Base-by-base conservation (phyloP, 1,140 invertebrate genomes). In the Macrocentrus cingulum region DNA sequence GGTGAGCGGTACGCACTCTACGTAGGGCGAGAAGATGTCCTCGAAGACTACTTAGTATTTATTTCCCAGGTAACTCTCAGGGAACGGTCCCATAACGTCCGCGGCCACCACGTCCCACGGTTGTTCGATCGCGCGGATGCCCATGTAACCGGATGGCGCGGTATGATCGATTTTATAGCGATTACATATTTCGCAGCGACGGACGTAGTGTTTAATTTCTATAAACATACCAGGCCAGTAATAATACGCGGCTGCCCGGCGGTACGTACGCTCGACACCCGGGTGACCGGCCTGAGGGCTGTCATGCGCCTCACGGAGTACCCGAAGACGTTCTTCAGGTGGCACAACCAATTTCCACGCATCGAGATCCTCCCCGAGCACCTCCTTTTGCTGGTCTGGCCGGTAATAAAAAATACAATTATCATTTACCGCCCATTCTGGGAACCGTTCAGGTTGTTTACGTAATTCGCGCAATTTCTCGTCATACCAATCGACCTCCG, bases 1-100 rank as follows among this genome's bases (percentile, higher is more conserved):
- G 9, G 45, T 19, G 32, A 76, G 18, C 0, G 74, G 39, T 29
- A 69, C 67, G 11, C 74, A 29, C 48, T 77, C 71, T 1, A 79
- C 66, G 68, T 68, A 78, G 19, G 68, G 66, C 1, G 66, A 62
- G 13, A 60, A 54, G 0, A 61, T 9, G 15, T 65, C 72, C 7
- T 63, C 53, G 0, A 71, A 36, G 1, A 75, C 71, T 6, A 75
- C 36, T 11, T 73, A 52, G 59, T 65, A 70, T 11, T 54, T 44
- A 49, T 71, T 60, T 19, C 71, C 69, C 18, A 46, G 44, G 11
- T 48, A 51, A 11, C 66, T 69, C 66, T 68, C 1, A 51, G 74
- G 74, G 7, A 66, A 62, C 7, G 72, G 70, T 8, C 75, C 73
- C 53, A 74, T 67, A 5, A 74, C 41, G 62, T 75, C 71, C 2